These are phyloP conservation scores for Varecia variegata DNA, from an alignment of 2,797 vertebrate genomes.

Conservation along the genomic window DNA sequence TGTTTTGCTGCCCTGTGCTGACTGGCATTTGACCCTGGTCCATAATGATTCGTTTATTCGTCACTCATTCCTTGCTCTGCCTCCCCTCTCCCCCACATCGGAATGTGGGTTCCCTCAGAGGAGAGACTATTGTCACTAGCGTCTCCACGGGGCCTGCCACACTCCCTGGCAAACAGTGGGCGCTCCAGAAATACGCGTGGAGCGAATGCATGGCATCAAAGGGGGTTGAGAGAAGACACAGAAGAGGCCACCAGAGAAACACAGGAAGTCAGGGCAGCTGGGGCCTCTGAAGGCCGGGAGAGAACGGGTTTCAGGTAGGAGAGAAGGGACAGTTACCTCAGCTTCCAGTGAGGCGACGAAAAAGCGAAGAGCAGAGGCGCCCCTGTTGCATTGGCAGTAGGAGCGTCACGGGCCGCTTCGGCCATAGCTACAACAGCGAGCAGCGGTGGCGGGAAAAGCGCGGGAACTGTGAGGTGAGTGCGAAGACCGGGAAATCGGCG, in stretches of 20 bases:
- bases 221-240: not conserved
- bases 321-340: too few species aligned
- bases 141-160: fast-evolving
- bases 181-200: not conserved
- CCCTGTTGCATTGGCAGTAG: fast-evolving
- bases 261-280: not conserved
- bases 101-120: not conserved
- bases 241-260: not conserved
- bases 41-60: too few species aligned
- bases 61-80: not conserved
- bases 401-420: fast-evolving
- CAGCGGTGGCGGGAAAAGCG: not conserved
- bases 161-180: too few species aligned
- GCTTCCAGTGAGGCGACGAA: not conserved
- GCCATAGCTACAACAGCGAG: fast-evolving
- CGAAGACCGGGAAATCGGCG: not conserved
- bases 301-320: not conserved
- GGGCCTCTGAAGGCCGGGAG: not conserved
- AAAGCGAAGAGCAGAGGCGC: not conserved
- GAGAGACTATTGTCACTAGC: not conserved
- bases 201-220: not conserved
- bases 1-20: not conserved
- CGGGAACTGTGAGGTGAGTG: fast-evolving
- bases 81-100: fast-evolving
- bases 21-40: not conserved